A percentile compares a stretch with the other conserved stretches of the same genome.
Conservation (phyloP, 2,113 vertebrate genomes). For the Lepus americanus region DNA sequence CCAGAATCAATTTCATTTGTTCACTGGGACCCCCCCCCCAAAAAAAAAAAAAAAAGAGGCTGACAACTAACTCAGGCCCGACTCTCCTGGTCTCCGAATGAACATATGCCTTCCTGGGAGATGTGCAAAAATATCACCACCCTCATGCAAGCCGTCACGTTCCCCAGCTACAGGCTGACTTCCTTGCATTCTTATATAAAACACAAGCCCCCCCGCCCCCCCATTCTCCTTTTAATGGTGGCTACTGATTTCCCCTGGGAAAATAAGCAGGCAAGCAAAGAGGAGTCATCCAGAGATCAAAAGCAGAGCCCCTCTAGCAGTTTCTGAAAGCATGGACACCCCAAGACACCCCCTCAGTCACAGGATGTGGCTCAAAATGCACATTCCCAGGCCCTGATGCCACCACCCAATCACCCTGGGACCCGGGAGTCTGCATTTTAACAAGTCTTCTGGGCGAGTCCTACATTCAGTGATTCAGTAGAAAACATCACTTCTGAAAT, state of each 20-base stretch:
- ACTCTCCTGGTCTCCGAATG: constrained; percentile 32
- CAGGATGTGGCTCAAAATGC: not conserved
- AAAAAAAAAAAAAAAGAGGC: not conserved
- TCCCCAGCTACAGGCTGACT: constrained; percentile 50
- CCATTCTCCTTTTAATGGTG: not conserved
- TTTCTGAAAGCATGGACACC: not conserved
- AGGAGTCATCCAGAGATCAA: not conserved
- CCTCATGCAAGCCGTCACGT: constrained; percentile 68
- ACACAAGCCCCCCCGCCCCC: not conserved
- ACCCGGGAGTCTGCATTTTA: not conserved
- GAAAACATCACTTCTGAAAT: constrained; percentile 7
- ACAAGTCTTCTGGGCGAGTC: not conserved
- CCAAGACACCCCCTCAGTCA: not conserved
- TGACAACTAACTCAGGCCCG: not conserved
- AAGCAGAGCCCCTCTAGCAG: not conserved
- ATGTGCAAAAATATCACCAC: constrained; percentile 78
- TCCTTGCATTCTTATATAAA: constrained; percentile 54
- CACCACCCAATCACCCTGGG: not conserved
- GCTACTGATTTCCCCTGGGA: not conserved
- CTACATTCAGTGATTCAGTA: not conserved
- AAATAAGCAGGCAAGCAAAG: not conserved
- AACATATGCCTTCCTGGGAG: constrained; percentile 72
- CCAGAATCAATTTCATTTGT: not conserved
- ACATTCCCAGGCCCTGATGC: not conserved
- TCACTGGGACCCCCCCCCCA: not conserved